Evolutionary conservation across 2,113 vertebrate genomes (phyloP).

Genomic region (Narcine bancroftii): DNA sequence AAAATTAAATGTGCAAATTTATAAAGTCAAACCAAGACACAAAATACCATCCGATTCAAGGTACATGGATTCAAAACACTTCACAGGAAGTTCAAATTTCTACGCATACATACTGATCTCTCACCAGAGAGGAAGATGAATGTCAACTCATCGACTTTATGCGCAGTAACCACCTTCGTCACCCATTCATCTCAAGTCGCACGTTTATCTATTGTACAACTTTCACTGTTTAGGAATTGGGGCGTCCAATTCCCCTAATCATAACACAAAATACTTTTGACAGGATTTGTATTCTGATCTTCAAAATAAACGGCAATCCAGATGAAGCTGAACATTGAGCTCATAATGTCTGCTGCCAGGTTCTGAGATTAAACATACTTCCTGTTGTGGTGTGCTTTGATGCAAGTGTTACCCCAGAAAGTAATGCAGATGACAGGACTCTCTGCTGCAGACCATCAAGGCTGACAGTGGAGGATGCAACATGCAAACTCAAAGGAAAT

Average conservation of each 20-base stretch:
- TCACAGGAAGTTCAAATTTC: not conserved
- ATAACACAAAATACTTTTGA: not conserved
- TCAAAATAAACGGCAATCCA: not conserved
- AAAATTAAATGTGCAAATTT: not conserved
- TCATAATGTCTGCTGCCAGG: not conserved
- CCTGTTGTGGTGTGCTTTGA: not conserved
- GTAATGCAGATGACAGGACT: not conserved
- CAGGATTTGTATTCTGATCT: not conserved
- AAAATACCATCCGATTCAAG: not conserved
- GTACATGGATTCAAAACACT: not conserved
- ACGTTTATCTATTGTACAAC: not conserved
- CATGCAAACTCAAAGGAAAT: not conserved
- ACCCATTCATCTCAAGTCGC: not conserved
- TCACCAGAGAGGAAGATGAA: not conserved
- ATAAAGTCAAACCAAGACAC: not conserved
- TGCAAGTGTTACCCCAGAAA: not conserved
- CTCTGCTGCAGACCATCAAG: not conserved
- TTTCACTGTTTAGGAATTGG: not conserved
- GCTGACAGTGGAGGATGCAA: not conserved
- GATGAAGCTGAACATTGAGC: not conserved
- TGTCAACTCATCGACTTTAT: not conserved
- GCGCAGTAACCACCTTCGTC: not conserved
- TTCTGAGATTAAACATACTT: constrained; percentile 20
- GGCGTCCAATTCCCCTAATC: not conserved
- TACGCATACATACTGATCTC: not conserved